Evolutionary conservation across 2,888 invertebrate genomes (phyloP), one percentile per base, ranked within the genome.

Genomic region (Calameuta idolon): DNA sequence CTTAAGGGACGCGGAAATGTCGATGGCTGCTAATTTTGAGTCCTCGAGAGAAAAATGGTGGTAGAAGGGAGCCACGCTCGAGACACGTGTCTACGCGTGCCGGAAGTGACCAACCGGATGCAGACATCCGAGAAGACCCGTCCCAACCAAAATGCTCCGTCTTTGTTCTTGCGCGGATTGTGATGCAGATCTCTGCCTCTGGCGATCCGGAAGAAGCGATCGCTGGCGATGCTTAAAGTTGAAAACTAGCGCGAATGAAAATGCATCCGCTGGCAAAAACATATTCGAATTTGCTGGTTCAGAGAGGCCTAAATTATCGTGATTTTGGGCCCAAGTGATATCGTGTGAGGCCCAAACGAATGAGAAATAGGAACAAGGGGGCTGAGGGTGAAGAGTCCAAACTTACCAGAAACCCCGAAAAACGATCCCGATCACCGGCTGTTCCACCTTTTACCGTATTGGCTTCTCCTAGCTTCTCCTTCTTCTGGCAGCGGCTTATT

Each of bases 41-140:
- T 79, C 77, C 75, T 69, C 69, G 15, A 30, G 30, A 33, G 69
- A 69, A 30, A 33, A 15, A 30, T 31, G 11, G 1, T 11, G 15
- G 69, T 0, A 69, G 82, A 83, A 31, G 34, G 34, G 78, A 84
- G 85, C 85, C 85, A 80, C 77, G 81, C 82, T 81, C 83, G 79
- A 73, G 88, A 85, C 91, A 91, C 91, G 91, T 90, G 91, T 90
- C 89, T 77, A 34, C 69, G 90, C 90, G 91, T 90, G 90, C 91
- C 91, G 91, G 91, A 91, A 91, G 88, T 91, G 91, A 90, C 91
- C 91, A 90, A 87, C 90, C 91, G 91, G 91, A 91, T 91, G 89
- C 87, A 89, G 90, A 88, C 88, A 90, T 88, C 87, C 84, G 91
- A 90, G 87, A 87, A 85, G 87, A 83, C 87, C 87, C 87, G 83